Conservation (phyloP, 2,113 vertebrate species). For the Panurus biarmicus region DNA sequence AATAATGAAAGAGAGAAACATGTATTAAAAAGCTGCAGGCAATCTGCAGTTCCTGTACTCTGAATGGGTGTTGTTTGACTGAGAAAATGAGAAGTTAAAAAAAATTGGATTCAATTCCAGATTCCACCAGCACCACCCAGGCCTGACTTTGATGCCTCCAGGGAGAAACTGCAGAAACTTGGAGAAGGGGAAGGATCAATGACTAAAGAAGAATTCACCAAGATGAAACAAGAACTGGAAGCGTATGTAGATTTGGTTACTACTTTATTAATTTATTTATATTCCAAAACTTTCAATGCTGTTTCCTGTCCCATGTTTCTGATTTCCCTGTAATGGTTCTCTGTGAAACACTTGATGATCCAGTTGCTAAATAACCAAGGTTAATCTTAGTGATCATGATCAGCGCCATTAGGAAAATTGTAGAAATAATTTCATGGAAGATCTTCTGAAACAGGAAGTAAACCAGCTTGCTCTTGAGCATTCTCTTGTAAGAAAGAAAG, state of each 20-base stretch:
- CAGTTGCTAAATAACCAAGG: neutral
- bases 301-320: constrained; percentile 18
- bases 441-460: neutral
- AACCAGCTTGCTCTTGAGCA: neutral
- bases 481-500: neutral
- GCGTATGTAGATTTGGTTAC: constrained; percentile 77
- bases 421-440: neutral
- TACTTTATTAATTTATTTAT: neutral
- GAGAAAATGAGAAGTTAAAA: neutral
- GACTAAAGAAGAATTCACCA: constrained; percentile 99
- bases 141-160: constrained; percentile 97
- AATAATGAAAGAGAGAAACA: neutral
- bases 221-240: constrained; percentile 99
- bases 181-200: constrained; percentile 98
- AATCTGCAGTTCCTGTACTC: neutral
- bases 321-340: constrained; percentile 17
- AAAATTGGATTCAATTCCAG: constrained; percentile 63
- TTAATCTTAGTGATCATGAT: constrained; percentile 62
- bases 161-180: constrained; percentile 97
- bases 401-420: constrained; percentile 71
- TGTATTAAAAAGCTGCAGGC: neutral
- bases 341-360: constrained; percentile 23
- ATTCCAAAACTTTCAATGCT: neutral
- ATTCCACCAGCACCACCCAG: constrained; percentile 95
- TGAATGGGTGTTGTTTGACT: neutral